These are phyloP conservation scores for Kryphioiulus occultus DNA, from an alignment of 2,888 invertebrate species.

Conservation along the genomic window DNA sequence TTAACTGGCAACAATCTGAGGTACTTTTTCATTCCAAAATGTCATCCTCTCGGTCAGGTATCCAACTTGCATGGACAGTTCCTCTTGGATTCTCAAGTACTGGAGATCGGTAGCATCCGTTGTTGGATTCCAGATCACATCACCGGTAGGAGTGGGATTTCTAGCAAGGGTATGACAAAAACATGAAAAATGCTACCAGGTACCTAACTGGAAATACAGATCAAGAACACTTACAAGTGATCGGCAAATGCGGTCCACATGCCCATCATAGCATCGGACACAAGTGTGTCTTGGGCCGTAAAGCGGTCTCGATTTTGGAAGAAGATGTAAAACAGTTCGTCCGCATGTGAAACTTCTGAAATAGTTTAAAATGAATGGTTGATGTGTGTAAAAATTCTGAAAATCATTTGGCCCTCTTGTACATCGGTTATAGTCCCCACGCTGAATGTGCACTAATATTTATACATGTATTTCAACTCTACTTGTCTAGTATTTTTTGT, in stretches of 20 bases:
- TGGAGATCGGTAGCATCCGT: background rate
- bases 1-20: slow-evolving; percentile 30
- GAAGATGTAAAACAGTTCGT: slow-evolving; percentile 41
- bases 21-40: slow-evolving; percentile 46
- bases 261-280: background rate
- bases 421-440: too few species aligned
- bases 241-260: slow-evolving; percentile 46
- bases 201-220: too few species aligned
- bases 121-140: slow-evolving; percentile 41
- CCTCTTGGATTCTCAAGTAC: slow-evolving; percentile 12
- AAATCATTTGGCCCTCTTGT: too few species aligned
- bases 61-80: slow-evolving; percentile 26
- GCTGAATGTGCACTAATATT: too few species aligned
- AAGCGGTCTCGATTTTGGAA: background rate
- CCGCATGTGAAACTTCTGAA: slow-evolving; percentile 31
- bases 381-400: too few species aligned
- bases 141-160: slow-evolving; percentile 45
- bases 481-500: too few species aligned
- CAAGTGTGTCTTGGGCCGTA: background rate
- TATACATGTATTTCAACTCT: too few species aligned
- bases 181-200: too few species aligned
- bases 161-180: background rate
- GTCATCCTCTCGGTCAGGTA: slow-evolving; percentile 35
- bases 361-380: background rate
- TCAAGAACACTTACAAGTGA: slow-evolving; percentile 43